Base-by-base conservation (phyloP, 1,140 invertebrate genomes). In the Dolichoris vasculosae region DNA sequence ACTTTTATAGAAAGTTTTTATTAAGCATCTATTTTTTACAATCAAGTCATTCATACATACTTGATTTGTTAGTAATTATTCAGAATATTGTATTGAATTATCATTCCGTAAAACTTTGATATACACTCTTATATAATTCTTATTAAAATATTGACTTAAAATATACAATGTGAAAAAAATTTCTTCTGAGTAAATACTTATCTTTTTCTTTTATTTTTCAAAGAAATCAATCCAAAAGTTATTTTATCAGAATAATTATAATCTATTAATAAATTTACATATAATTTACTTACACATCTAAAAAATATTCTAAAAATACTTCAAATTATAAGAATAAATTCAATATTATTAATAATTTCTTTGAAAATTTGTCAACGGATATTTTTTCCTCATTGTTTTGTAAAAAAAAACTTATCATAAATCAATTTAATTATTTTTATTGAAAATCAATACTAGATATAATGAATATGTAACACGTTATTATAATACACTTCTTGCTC, bases 401-500 rank as follows among this genome's bases (percentile, higher is more conserved):
- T 30, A 67, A 80, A 55, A 82, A 86, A 83, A 64, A 82, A 73
- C n/a, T 80, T 85, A 82, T 38, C 77, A 86, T 64, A 35, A 35
- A 76, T 77, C 2, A 40, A 78, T 82, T 48, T 82, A 69, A 75
- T 59, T 77, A 82, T 63, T 64, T 86, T 86, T 86, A 82, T 86
- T 86, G 59, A 82, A 51, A 86, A 81, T 85, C 84, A 85, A 82
- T 77, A 8, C 55, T 86, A 82, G 48, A 30, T 69, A 78, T 86
- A 77, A 86, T 75, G 76, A 82, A 76, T 86, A 86, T 86, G 79
- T 82, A 86, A 86, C 85, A 86, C 85, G 79, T 78, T 86, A 55
- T 86, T 85, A 82, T 85, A 82, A 64, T 86, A 86, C 85, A 86
- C 79, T 86, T 86, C 80, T 86, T 82, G 85, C 85, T 86, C 85